A percentile compares a stretch with the other conserved stretches of the same genome.
phyloP scores from a whole-genome alignment of 2,797 vertebrate species.

The Aphelocoma californica region DNA sequence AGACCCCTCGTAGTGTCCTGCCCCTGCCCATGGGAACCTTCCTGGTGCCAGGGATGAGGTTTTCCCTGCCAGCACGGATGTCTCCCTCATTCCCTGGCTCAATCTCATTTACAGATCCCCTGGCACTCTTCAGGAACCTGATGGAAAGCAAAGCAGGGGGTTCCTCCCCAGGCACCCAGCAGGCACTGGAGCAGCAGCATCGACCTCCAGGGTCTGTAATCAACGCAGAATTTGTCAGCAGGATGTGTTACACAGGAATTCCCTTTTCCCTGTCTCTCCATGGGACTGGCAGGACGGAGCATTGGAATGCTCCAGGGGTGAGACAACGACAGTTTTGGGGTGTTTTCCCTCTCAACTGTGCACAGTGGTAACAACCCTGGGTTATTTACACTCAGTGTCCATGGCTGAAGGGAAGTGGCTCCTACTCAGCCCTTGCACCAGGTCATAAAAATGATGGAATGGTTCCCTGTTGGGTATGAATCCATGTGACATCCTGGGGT shows the following conservation, averaged over 20 bases:
- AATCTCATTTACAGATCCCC: background rate
- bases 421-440: background rate
- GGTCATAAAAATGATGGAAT: rapidly evolving
- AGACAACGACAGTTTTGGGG: background rate
- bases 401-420: rapidly evolving
- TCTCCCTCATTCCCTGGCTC: background rate
- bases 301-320: background rate
- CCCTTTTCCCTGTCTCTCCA: background rate
- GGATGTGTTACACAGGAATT: background rate
- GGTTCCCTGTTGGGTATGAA: background rate
- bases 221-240: background rate
- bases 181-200: background rate
- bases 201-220: background rate
- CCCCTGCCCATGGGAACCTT: background rate
- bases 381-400: background rate
- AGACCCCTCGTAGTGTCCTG: rapidly evolving
- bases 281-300: background rate
- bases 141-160: background rate
- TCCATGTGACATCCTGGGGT: rapidly evolving
- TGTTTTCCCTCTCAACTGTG: background rate
- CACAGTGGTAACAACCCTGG: background rate
- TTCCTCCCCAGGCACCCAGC: background rate
- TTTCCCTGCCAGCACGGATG: background rate
- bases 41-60: background rate
- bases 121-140: background rate